Evolutionary conservation across 2,888 invertebrate genomes (phyloP).

Genomic region (Piscicola geometra): DNA sequence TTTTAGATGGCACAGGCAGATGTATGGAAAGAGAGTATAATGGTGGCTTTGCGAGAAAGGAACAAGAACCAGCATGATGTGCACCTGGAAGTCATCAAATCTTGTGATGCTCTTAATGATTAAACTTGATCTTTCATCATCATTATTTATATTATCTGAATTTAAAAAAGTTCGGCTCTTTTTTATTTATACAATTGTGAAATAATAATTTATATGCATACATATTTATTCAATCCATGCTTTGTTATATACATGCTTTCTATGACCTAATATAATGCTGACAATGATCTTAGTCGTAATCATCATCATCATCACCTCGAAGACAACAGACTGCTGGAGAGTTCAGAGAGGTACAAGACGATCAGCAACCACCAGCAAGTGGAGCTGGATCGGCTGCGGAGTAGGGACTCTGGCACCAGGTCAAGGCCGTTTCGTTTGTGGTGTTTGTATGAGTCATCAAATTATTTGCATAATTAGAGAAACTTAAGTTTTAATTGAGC

Average conservation of each 20-base stretch:
- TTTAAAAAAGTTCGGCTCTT: background rate
- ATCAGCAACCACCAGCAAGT: slow-evolving; percentile 81
- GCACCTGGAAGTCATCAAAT: background rate
- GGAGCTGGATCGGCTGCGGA: slow-evolving; percentile 74
- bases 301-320: no score
- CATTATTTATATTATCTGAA: background rate
- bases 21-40: background rate
- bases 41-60: slow-evolving; percentile 3
- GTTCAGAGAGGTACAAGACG: slow-evolving; percentile 70
- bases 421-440: background rate
- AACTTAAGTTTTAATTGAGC: no score
- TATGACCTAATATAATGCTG: no score
- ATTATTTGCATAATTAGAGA: no score
- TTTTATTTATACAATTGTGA: no score
- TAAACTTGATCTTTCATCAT: background rate
- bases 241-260: no score
- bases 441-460: no score
- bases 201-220: no score
- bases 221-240: no score
- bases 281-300: no score
- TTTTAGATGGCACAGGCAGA: background rate
- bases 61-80: slow-evolving; percentile 2
- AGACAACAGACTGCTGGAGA: slow-evolving; percentile 84
- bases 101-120: no score
- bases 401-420: background rate